Conservation (phyloP, 2,113 vertebrate species). For the Tragelaphus imberbis region DNA sequence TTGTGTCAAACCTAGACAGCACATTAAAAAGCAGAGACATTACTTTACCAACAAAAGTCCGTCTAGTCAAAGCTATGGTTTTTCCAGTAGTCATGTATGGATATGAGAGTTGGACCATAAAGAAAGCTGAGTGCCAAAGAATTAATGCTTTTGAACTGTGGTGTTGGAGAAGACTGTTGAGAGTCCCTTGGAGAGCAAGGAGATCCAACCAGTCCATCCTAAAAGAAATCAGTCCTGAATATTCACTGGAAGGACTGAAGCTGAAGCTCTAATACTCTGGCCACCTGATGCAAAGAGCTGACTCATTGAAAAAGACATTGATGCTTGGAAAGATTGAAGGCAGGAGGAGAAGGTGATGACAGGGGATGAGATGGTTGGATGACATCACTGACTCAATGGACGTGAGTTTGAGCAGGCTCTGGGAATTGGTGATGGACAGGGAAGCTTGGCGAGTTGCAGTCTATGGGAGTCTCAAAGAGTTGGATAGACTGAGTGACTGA, state of each 20-base stretch:
- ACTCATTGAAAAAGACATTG: background rate
- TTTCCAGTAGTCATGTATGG: background rate
- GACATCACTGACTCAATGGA: background rate
- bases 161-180: background rate
- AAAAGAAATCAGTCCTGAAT: background rate
- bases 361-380: background rate
- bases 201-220: background rate
- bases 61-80: background rate
- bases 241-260: background rate
- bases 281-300: background rate
- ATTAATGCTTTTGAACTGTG: background rate
- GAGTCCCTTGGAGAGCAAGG: background rate
- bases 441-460: background rate
- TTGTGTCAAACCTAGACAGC: background rate
- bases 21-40: background rate
- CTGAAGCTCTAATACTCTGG: background rate
- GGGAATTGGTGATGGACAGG: background rate
- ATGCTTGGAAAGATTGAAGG: background rate
- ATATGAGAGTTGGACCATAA: background rate
- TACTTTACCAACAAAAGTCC: accelerated
- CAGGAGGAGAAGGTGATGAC: background rate
- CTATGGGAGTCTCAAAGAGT: background rate
- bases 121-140: background rate
- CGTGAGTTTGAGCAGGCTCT: accelerated
- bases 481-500: background rate